Evolutionary conservation across 2,113 vertebrate genomes (phyloP).

Genomic region (Rana temporaria): DNA sequence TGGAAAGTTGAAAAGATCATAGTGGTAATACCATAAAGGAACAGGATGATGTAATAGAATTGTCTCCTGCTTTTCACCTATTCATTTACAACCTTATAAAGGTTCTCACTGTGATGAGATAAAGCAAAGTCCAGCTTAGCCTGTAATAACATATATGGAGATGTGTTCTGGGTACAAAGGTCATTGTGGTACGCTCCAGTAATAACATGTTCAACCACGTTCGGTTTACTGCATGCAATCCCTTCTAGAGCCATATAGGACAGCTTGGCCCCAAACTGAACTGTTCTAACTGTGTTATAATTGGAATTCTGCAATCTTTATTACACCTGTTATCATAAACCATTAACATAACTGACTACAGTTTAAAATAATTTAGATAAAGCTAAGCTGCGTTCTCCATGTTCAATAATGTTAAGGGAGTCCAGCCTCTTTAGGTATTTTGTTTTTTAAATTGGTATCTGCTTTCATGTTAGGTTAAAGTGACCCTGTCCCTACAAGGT

Average conservation of each 20-base stretch:
- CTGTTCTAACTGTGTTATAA: not conserved
- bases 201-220: not conserved
- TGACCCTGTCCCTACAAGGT: too few species aligned
- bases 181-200: slow-evolving; percentile 1
- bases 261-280: not conserved
- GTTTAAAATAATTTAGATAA: too few species aligned
- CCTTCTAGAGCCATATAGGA: not conserved
- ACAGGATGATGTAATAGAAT: slow-evolving; percentile 63
- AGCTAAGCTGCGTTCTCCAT: too few species aligned
- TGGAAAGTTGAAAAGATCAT: slow-evolving; percentile 38
- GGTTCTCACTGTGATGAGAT: slow-evolving; percentile 42
- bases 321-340: too few species aligned
- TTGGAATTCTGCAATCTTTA: not conserved
- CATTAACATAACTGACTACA: too few species aligned
- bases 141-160: slow-evolving; percentile 3
- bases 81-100: slow-evolving; percentile 26
- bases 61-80: slow-evolving; percentile 44
- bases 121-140: slow-evolving; percentile 32
- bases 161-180: slow-evolving; percentile 36
- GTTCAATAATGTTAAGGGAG: too few species aligned
- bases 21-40: slow-evolving; percentile 55
- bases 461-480: too few species aligned
- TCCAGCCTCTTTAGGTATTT: too few species aligned
- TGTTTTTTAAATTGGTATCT: too few species aligned
- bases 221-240: not conserved